Evolutionary conservation across 1,140 invertebrate genomes (phyloP).

Genomic region (Fopius arisanus): DNA sequence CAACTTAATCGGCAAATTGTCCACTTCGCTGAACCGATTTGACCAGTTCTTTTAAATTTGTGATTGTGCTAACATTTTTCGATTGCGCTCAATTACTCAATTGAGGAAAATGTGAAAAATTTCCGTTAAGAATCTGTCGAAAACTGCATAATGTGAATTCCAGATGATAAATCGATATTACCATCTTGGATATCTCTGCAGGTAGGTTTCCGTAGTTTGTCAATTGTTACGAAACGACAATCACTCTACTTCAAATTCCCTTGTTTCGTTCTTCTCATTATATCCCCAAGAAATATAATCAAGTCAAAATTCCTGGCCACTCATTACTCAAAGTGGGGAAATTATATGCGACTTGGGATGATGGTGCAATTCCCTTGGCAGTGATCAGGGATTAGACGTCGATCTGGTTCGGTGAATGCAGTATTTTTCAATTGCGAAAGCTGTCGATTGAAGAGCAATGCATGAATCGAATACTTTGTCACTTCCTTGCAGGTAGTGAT

Average conservation of each 20-base stretch:
- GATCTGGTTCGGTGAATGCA: not conserved
- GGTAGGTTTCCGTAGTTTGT: not conserved
- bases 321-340: not conserved
- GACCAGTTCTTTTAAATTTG: not conserved
- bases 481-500: not conserved
- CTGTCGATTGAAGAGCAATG: conserved; percentile 7
- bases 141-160: not conserved
- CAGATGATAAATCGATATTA: not conserved
- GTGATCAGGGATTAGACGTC: not conserved
- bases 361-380: conserved; percentile 29
- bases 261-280: not conserved
- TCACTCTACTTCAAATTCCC: not conserved
- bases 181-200: not conserved
- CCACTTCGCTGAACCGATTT: not conserved
- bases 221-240: not conserved
- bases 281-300: not conserved
- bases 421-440: conserved; percentile 18
- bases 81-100: not conserved
- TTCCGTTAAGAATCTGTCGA: not conserved
- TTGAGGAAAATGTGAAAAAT: not conserved
- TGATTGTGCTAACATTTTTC: not conserved
- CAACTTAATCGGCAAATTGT: not conserved
- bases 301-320: not conserved
- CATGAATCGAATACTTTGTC: not conserved
- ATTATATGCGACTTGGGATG: not conserved